Evolutionary conservation across 2,113 vertebrate species (phyloP).

Genomic region (Corythaixoides concolor): DNA sequence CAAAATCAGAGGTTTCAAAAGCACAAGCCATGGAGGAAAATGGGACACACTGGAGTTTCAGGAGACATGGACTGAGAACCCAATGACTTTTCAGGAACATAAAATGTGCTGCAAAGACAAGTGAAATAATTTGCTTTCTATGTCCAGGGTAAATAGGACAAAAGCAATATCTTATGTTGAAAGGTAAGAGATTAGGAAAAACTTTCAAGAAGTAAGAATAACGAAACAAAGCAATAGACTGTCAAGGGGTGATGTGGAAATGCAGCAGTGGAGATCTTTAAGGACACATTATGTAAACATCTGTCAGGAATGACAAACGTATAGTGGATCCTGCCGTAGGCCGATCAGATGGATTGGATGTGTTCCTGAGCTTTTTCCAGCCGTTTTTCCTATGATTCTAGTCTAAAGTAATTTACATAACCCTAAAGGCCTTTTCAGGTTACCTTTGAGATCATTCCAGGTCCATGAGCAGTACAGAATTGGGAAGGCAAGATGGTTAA

Average conservation of each 20-base stretch:
- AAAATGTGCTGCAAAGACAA: neutral
- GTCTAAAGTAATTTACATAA: slow-evolving; percentile 35
- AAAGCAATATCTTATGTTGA: neutral
- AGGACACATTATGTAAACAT: slow-evolving; percentile 46
- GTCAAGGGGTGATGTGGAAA: neutral
- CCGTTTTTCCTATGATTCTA: neutral
- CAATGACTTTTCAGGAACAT: accelerated
- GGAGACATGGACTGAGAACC: neutral
- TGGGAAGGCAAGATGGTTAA: neutral
- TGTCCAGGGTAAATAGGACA: neutral
- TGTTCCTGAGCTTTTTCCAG: slow-evolving; percentile 22
- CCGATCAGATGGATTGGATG: neutral
- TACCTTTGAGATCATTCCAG: slow-evolving; percentile 61
- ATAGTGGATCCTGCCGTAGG: neutral
- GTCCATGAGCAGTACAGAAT: neutral
- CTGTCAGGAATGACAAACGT: slow-evolving; percentile 48
- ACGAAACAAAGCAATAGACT: neutral
- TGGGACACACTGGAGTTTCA: accelerated
- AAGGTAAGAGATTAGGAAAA: neutral
- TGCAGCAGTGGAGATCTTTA: neutral
- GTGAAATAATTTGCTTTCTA: neutral
- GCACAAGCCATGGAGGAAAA: neutral
- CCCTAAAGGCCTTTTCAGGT: slow-evolving; percentile 51
- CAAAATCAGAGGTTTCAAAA: neutral
- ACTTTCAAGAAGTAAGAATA: neutral